phyloP scores from a whole-genome alignment of 1,140 invertebrate genomes.

The Neodiprion lecontei region DNA sequence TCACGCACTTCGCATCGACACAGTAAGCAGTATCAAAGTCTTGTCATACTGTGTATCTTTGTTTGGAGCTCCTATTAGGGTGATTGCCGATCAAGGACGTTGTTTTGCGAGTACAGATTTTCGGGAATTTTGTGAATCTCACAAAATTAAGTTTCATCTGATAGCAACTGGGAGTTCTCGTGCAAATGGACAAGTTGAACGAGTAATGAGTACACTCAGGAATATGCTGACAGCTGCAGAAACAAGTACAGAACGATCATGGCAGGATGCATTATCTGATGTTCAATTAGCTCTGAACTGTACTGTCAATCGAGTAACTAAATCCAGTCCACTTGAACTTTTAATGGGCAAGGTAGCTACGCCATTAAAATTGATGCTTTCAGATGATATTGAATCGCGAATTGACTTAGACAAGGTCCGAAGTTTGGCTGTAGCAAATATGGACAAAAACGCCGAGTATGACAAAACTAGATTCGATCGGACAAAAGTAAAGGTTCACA shows the following conservation, averaged over 20 bases:
- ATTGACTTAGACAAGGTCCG: not conserved
- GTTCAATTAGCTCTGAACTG: slow-evolving; percentile 47
- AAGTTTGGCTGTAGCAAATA: not conserved
- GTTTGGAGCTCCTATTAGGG: not conserved
- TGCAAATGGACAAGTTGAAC: slow-evolving; percentile 41
- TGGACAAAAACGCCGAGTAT: not conserved
- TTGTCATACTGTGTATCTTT: not conserved
- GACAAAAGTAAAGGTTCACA: not conserved
- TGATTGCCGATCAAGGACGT: slow-evolving; percentile 9
- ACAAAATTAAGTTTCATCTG: slow-evolving; percentile 6
- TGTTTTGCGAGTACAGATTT: slow-evolving; percentile 22
- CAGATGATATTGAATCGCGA: slow-evolving; percentile 20
- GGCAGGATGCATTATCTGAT: slow-evolving; percentile 43
- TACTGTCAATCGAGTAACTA: slow-evolving; percentile 38
- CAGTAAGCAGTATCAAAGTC: slow-evolving; percentile 13
- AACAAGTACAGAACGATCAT: slow-evolving; percentile 32
- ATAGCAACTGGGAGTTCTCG: slow-evolving; percentile 24
- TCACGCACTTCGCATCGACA: slow-evolving; percentile 14
- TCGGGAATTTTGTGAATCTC: slow-evolving; percentile 12
- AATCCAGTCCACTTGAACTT: slow-evolving; percentile 41
- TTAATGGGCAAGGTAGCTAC: slow-evolving; percentile 42
- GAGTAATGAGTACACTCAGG: slow-evolving; percentile 40
- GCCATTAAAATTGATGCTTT: slow-evolving; percentile 34
- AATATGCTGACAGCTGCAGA: slow-evolving; percentile 42
- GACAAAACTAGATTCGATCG: not conserved